Conservation (phyloP, 2,888 invertebrate genomes). For the Nebria brevicollis region DNA sequence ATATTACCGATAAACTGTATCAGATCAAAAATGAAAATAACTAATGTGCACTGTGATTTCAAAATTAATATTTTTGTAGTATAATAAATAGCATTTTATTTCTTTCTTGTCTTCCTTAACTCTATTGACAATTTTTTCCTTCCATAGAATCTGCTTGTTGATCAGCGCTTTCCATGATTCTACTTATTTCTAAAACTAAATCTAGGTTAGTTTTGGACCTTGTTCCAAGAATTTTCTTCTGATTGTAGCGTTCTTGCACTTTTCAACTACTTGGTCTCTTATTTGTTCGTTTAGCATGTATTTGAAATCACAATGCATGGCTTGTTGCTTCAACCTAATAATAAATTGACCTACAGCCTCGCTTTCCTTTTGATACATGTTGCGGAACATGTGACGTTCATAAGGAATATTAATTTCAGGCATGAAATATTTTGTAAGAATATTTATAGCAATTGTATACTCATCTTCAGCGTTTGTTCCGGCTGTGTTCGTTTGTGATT, state of each 20-base stretch:
- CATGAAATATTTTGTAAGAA: not conserved
- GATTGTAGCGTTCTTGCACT: not conserved
- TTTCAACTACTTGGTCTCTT: constrained; percentile 29
- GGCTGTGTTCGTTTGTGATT: no score
- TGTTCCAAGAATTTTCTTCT: constrained; percentile 25
- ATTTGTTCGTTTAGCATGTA: constrained; percentile 19
- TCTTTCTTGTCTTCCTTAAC: not conserved
- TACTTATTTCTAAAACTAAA: constrained; percentile 2
- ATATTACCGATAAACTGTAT: no score
- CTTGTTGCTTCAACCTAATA: constrained; percentile 26
- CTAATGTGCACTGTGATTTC: no score
- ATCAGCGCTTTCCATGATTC: constrained; percentile 4
- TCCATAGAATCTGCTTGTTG: constrained; percentile 16
- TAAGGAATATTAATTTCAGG: constrained; percentile 27
- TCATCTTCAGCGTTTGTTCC: no score
- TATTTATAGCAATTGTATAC: no score
- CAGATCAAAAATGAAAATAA: no score
- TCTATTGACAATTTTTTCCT: not conserved
- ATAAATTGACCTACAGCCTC: constrained; percentile 22
- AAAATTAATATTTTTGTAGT: no score
- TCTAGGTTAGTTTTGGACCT: constrained; percentile 9
- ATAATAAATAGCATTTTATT: constrained; percentile 17
- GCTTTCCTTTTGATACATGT: not conserved
- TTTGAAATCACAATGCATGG: constrained; percentile 7
- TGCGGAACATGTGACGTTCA: constrained; percentile 14